Base-by-base conservation (phyloP, 2,797 vertebrate genomes). In the Rhabdophis nuchalis region DNA sequence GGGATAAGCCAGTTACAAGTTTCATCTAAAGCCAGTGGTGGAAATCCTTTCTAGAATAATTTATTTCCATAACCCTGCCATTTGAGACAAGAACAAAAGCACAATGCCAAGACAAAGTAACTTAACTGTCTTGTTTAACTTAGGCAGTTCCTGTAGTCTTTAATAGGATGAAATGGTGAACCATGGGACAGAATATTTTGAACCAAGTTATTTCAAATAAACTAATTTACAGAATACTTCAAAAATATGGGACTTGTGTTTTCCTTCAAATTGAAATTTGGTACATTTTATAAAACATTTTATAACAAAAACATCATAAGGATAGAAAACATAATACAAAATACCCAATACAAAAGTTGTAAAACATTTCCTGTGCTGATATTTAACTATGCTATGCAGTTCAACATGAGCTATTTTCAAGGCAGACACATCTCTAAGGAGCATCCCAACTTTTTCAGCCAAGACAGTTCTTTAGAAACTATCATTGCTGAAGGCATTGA, bases 131-230 rank as follows among this genome's bases (percentile, higher is more conserved):
- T 53, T 89, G 18, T n/a, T 3, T 60, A 58, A 82, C 61, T 87
- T 87, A 85, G n/a, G 36, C 82, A 94, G 85, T 85, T 89, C 93
- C 85, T n/a, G 50, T 1, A 58, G 60, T 46, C n/a, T 68, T 68
- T 68, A 68, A 68, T n/a, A 32, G n/a, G n/a, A 12, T 68, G n/a
- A 32, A 32, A 68, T 68, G 61, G 61, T 68, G 64, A 32, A 68
- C n/a, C 64, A 18, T 18, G 16, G 14, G n/a, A 68, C 64, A 68
- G 32, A 32, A 9, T 72, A 72, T 72, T 72, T 72, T 72, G 64
- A 72, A 32, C 14, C n/a, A 72, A 18, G n/a, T 32, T 36, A 36
- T n/a, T 36, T 72, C 64, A 72, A 72, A 72, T 72, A 32, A 72
- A 32, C 6, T 36, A 18, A 72, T 72, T 72, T 72, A 61, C 60